phyloP scores from a whole-genome alignment of 2,888 invertebrate species.

The Sinelater perroti region DNA sequence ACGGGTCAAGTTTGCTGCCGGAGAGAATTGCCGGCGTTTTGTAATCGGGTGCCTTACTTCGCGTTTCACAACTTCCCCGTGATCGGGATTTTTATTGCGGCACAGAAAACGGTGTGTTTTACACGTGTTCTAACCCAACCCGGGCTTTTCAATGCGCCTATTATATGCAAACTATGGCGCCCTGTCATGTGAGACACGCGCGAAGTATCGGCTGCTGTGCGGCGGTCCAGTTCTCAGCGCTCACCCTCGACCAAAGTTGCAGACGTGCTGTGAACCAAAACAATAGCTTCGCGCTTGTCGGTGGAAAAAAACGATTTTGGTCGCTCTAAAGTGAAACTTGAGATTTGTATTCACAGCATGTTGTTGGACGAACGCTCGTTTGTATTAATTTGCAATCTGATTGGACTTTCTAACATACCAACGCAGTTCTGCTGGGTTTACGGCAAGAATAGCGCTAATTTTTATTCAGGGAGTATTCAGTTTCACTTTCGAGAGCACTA shows the following conservation, averaged over 20 bases:
- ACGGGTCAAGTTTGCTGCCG: constrained; percentile 7
- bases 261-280: too few relatives aligned
- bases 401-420: background rate
- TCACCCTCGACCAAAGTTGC: too few relatives aligned
- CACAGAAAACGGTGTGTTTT: background rate
- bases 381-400: background rate
- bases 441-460: background rate
- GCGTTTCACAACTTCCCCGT: background rate
- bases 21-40: constrained; percentile 1
- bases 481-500: background rate
- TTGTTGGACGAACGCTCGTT: background rate
- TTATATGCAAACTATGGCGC: background rate
- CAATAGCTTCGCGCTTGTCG: too few relatives aligned
- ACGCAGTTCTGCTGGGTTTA: background rate
- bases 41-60: constrained; percentile 1
- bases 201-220: too few relatives aligned
- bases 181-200: background rate
- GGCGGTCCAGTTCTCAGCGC: too few relatives aligned
- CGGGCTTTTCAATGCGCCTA: background rate
- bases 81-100: too few relatives aligned
- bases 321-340: too few relatives aligned
- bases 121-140: background rate
- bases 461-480: background rate
- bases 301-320: too few relatives aligned
- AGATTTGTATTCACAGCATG: too few relatives aligned